phyloP scores from a whole-genome alignment of 2,113 vertebrate genomes.

The Trogon melanurus region DNA sequence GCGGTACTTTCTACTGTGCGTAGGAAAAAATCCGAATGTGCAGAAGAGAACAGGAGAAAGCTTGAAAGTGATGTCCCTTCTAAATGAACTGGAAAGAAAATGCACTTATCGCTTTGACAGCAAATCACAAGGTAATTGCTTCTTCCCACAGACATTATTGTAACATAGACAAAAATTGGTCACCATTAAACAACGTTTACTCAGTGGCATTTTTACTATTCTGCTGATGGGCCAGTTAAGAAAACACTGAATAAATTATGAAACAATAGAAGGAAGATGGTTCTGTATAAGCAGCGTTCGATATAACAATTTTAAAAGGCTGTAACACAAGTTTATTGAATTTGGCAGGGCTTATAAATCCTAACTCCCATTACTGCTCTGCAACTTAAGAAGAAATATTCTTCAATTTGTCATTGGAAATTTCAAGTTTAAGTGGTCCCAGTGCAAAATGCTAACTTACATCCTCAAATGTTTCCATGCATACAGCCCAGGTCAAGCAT shows the following conservation, averaged over 20 bases:
- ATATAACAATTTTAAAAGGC: conserved; percentile 66
- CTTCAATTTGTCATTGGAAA: conserved; percentile 25
- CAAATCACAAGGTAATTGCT: conserved; percentile 61
- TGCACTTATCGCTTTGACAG: conserved; percentile 23
- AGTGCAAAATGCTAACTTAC: conserved; percentile 1
- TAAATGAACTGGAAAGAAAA: conserved; percentile 54
- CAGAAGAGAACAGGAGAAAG: background rate
- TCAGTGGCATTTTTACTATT: conserved; percentile 61
- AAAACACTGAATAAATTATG: conserved; percentile 71
- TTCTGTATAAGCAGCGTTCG: conserved; percentile 35
- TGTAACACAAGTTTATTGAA: conserved; percentile 63
- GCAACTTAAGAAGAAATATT: conserved; percentile 15
- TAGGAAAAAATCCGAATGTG: background rate
- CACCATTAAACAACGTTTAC: conserved; percentile 67
- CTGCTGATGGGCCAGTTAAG: conserved; percentile 56
- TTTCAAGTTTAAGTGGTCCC: conserved; percentile 24
- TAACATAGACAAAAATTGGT: conserved; percentile 52
- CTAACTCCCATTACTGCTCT: conserved; percentile 19
- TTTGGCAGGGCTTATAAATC: conserved; percentile 67
- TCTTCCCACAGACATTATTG: conserved; percentile 57
- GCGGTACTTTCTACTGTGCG: background rate
- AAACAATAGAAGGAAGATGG: conserved; percentile 38
- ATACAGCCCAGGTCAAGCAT: background rate
- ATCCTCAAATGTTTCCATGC: background rate
- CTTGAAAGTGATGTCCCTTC: conserved; percentile 23